Base-by-base conservation (phyloP, 2,797 vertebrate species). In the Megaceryle alcyon region DNA sequence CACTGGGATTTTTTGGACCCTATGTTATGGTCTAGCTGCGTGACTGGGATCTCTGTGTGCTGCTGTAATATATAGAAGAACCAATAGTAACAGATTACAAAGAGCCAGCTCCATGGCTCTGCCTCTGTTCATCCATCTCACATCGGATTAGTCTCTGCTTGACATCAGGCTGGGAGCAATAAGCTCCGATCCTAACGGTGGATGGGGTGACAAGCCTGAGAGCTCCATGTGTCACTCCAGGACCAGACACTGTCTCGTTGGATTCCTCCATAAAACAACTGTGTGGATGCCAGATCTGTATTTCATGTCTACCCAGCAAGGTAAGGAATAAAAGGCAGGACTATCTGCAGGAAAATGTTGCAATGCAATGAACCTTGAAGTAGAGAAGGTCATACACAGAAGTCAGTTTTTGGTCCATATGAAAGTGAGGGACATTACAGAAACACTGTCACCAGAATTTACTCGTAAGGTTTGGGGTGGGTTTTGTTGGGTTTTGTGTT, bases 141-240 rank as follows among this genome's bases (percentile, higher is more conserved):
- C 75, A 64, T 96, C 82, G 87, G 82, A 93, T 96, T 75, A 93
- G 81, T 77, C 81, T 85, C 91, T 92, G 88, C 81, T 92, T 95
- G 94, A 93, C 82, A 91, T 85, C 79, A 80, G 75, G 90, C 88
- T 92, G 88, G 90, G 82, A 94, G 93, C 93, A 87, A 87, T 85
- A 80, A 92, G 23, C 71, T 83, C 53, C 73, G 75, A 87, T 93
- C 60, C 16, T 29, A 71, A 68, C 44, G 65, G 61, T 54, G 82
- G 53, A 68, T 70, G 81, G 91, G 84, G 88, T 82, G 91, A 43
- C 41, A 75, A 80, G 92, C 83, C 92, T 0, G 0, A 91, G 95
- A 91, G 71, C 90, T 93, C 82, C 85, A 41, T 23, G 88, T 91
- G 88, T 94, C 87, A 63, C 61, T 83, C 81, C 82, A 89, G 68